Conservation (phyloP, 2,797 vertebrate species). For the Gambelia wislizenii region DNA sequence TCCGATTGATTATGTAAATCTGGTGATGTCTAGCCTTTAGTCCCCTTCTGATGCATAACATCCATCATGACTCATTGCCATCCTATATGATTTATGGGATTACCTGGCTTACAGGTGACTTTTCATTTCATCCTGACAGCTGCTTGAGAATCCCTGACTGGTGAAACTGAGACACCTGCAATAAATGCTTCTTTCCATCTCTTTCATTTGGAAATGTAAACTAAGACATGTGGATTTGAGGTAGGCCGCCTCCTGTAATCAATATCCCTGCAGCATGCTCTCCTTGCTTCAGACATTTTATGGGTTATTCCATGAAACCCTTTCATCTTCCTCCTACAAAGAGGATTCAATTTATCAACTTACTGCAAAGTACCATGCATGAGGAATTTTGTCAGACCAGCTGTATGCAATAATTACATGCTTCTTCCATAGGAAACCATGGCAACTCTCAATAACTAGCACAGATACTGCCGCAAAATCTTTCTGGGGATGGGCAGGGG, state of each 20-base stretch:
- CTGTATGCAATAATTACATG: constrained; percentile 71
- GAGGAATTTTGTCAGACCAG: constrained; percentile 72
- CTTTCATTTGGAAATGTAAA: constrained; percentile 13
- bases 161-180: neutral
- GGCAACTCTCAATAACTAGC: constrained; percentile 73
- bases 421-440: constrained; percentile 71
- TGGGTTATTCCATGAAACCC: constrained; percentile 23
- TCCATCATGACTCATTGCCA: neutral
- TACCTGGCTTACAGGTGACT: neutral
- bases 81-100: neutral
- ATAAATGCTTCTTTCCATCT: constrained; percentile 34
- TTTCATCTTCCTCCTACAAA: constrained; percentile 55
- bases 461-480: constrained; percentile 53
- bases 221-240: constrained; percentile 36
- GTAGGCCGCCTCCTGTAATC: constrained; percentile 42
- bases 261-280: constrained; percentile 19
- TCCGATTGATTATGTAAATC: neutral
- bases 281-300: constrained; percentile 54
- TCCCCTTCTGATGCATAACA: neutral
- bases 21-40: neutral
- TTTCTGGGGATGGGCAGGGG: constrained; percentile 51
- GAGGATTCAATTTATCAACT: constrained; percentile 67
- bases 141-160: neutral
- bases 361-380: constrained; percentile 60
- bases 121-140: neutral